Base-by-base conservation (phyloP, 2,113 vertebrate species). In the Crypturellus undulatus region DNA sequence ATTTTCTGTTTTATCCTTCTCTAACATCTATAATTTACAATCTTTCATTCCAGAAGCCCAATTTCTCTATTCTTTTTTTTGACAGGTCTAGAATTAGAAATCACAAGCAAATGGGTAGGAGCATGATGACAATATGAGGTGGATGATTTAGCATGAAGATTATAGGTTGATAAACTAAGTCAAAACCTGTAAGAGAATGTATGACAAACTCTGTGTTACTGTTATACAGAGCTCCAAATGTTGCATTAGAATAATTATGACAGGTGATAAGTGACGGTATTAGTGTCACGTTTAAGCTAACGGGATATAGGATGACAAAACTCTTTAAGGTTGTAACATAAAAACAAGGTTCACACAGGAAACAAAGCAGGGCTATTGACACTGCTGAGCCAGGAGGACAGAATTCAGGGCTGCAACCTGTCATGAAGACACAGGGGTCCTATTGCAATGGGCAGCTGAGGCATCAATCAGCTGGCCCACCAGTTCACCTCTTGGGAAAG, bases 1-100 rank as follows among this genome's bases (percentile, higher is more conserved):
- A 83, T 89, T 93, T 94, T 81, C 58, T 52, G 3, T 75, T 93
- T 96, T 89, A 84, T 80, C 60, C 79, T 87, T 92, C 64, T 82
- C 34, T 70, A 82, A 58, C 15, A 72, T 79, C 38, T 84, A 28
- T 63, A 87, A 77, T 93, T 93, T 79, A 79, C 13, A 79, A 4
- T 73, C 24, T 69, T 91, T 84, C 40, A 65, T 84, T 84, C 16
- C 90, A 79, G 40, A 84, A 83, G 38, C 28, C 79, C 17, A 51
- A 75, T 79, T 87, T 84, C 84, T 85, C 19, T 36, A 22, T 64
- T 82, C 59, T 75, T 9, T 90, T 10, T 90, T 79, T 64, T 81
- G 59, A 25, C 40, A 91, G 30, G 49, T 84, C 60, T 86, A 71
- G 30, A 52, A 78, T 87, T 60, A 90, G 54, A 91, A 94, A 80